phyloP scores from a whole-genome alignment of 2,113 vertebrate species.

The Phylloscopus whistleri region DNA sequence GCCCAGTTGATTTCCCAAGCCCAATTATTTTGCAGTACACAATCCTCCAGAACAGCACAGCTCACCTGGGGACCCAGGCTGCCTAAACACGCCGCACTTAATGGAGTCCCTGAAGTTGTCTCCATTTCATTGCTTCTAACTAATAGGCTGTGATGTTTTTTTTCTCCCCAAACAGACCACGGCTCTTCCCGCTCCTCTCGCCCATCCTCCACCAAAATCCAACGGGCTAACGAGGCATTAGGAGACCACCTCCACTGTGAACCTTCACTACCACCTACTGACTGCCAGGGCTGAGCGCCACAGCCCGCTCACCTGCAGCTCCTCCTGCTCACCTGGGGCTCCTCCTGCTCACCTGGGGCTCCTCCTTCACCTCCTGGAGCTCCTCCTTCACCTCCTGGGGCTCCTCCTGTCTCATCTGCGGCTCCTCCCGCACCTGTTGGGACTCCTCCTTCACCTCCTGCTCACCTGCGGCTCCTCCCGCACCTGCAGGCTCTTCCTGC shows the following conservation, averaged over 20 bases:
- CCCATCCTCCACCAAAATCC: constrained; percentile 65
- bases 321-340: background rate
- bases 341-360: background rate
- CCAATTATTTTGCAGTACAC: constrained; percentile 91
- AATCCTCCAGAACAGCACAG: constrained; percentile 82
- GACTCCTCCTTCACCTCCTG: no score
- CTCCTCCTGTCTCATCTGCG: no score
- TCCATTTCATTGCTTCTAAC: constrained; percentile 90
- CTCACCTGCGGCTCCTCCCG: no score
- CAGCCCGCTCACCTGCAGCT: background rate
- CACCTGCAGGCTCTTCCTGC: no score
- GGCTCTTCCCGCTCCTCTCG: constrained; percentile 72
- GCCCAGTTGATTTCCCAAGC: constrained; percentile 93
- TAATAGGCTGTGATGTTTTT: constrained; percentile 92
- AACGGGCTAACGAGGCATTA: constrained; percentile 67
- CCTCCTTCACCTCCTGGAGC: background rate
- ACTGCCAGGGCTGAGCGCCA: constrained; percentile 46
- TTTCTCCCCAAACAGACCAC: constrained; percentile 79
- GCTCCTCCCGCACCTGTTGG: no score
- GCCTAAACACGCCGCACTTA: constrained; percentile 88
- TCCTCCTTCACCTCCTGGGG: no score
- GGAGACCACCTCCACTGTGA: constrained; percentile 15
- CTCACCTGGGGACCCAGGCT: constrained; percentile 83
- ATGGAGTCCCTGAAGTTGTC: constrained; percentile 94
- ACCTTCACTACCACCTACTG: constrained; percentile 59